Evolutionary conservation across 2,113 vertebrate genomes (phyloP).

Genomic region (Neopipo cinnamomea): DNA sequence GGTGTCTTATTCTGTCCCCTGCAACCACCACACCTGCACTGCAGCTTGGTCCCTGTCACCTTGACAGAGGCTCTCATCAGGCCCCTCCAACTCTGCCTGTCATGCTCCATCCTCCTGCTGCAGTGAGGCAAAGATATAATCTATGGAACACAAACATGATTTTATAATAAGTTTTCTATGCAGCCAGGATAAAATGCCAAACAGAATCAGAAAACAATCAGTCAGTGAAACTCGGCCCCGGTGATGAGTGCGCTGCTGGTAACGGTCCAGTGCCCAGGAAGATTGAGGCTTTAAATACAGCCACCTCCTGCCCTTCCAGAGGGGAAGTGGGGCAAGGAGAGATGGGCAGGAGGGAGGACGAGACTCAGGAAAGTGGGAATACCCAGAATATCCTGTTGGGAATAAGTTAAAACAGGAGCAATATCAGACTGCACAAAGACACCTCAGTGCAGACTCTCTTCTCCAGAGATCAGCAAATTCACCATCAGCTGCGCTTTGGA

Average conservation of each 20-base stretch:
- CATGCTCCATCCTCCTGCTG: not conserved
- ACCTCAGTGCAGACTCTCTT: rapidly evolving
- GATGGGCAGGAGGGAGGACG: rapidly evolving
- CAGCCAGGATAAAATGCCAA: constrained; percentile 58
- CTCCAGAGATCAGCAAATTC: rapidly evolving
- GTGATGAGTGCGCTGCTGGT: not conserved
- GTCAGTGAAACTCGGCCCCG: not conserved
- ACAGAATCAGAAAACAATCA: constrained; percentile 65
- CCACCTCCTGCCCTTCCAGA: not conserved
- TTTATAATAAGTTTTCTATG: constrained; percentile 63
- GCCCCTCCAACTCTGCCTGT: not conserved
- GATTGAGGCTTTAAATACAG: constrained; percentile 45
- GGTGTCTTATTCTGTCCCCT: not conserved
- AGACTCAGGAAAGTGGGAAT: not conserved
- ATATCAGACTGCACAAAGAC: not conserved
- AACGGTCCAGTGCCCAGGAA: constrained; percentile 29
- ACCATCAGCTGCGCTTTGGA: not conserved
- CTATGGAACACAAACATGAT: constrained; percentile 35
- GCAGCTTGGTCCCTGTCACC: not conserved
- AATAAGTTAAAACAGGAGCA: not conserved
- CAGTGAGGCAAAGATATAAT: constrained; percentile 8
- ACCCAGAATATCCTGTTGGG: rapidly evolving
- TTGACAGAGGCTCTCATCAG: not conserved
- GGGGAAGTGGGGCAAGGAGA: not conserved
- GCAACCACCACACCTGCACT: not conserved